Conservation (phyloP, 2,797 vertebrate species). For the Lindbergichthys nudifrons region DNA sequence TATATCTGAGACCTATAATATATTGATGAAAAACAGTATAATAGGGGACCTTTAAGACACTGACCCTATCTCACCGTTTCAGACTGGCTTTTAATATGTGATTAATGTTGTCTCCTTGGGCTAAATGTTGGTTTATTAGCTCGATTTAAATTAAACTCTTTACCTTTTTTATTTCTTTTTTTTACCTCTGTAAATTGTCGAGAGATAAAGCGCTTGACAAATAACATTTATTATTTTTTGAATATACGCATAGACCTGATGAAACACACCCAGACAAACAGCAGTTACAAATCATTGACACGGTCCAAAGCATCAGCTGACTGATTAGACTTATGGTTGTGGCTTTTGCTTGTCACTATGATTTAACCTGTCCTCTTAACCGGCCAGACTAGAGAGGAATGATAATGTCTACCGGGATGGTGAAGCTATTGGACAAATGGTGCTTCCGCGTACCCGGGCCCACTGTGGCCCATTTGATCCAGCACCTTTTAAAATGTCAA, state of each 20-base stretch:
- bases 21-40: no score
- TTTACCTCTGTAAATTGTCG: no score
- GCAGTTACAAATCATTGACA: constrained; percentile 56
- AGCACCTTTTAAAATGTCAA: constrained; percentile 84
- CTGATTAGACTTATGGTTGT: constrained; percentile 72
- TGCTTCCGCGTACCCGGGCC: constrained; percentile 64
- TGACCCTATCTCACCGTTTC: no score
- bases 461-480: constrained; percentile 79
- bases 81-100: no score
- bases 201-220: no score
- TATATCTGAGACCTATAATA: no score
- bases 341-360: constrained; percentile 75
- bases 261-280: constrained; percentile 31
- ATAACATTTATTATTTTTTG: no score
- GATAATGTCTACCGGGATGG: constrained; percentile 76
- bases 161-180: no score
- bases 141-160: no score
- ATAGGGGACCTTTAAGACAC: no score
- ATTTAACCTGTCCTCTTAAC: constrained; percentile 78
- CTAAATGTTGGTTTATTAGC: no score
- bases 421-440: constrained; percentile 80
- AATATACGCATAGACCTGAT: not conserved
- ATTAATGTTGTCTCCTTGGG: no score
- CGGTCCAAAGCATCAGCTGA: constrained; percentile 53
- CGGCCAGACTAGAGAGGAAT: constrained; percentile 74